Evolutionary conservation across 2,888 invertebrate species (phyloP), one percentile per base, ranked within the genome.

Genomic region (Chaitophorus viminalis): DNA sequence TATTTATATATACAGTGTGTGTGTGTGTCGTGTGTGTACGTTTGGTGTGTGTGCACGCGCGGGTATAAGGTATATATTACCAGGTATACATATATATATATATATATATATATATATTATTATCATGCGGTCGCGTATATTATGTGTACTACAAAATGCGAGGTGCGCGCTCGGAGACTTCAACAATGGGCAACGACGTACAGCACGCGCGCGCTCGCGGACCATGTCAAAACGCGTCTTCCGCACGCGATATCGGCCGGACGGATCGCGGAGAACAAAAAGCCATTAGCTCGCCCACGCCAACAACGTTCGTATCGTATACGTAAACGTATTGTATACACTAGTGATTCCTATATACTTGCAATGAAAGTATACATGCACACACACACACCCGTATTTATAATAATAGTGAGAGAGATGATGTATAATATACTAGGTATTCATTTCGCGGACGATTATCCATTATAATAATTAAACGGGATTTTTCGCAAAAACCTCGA

Each of bases 111-210:
- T 9, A 9, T 54, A 6, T 54, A 60, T n/a, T 46, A 46, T 46
- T 39, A 36, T 39, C 17, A 17, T 17, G 46, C n/a, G 46, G n/a
- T 29, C 29, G 60, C 60, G 60, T 60, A 18, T 54, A 25, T 5
- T n/a, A n/a, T n/a, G 25, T 25, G 21, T 3, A 21, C 4, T 18
- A 21, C 25, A 25, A 21, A 5, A 14, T 8, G 6, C 11, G 3
- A 54, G 54, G 54, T 52, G 72, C 54, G 33, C 46, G 72, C 65
- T 31, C 85, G 78, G 86, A 86, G 86, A 86, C 86, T 86, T 86
- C 78, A 78, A 86, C 78, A 78, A 86, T 86, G 86, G 86, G 29
- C 33, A 8, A 86, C n/a, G 75, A 86, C 52, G 86, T 86, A 78
- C 25, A 36, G 75, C 77, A 77, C 84, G 46, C 75, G 68, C 68